Conservation (phyloP, 2,888 invertebrate genomes). For the Leptinotarsa juncta region DNA sequence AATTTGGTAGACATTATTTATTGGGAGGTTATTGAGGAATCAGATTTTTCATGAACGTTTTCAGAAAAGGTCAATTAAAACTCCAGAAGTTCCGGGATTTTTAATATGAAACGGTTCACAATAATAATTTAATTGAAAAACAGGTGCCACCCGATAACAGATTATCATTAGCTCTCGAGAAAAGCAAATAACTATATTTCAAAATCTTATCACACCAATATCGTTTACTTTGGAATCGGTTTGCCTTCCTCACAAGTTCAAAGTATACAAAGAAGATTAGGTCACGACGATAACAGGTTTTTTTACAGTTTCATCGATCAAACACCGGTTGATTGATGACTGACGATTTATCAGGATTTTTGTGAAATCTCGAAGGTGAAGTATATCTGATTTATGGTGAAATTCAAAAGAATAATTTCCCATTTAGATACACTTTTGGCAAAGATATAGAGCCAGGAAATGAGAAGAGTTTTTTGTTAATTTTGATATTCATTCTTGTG, state of each 20-base stretch:
- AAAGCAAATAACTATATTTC: conserved; percentile 41
- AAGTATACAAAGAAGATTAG: conserved; percentile 32
- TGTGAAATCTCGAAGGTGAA: background rate
- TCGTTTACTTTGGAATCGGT: conserved; percentile 39
- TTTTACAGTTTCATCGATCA: conserved; percentile 12
- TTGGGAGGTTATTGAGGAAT: too few relatives aligned
- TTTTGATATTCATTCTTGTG: too few relatives aligned
- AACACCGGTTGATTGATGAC: conserved; percentile 18
- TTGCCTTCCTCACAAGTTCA: conserved; percentile 26
- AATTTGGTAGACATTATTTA: too few relatives aligned
- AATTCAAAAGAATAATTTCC: background rate
- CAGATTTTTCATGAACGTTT: too few relatives aligned
- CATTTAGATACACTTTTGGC: too few relatives aligned
- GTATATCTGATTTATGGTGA: background rate
- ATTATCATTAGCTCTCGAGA: conserved; percentile 47
- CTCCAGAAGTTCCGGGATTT: too few relatives aligned
- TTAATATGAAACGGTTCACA: background rate
- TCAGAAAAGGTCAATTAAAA: too few relatives aligned
- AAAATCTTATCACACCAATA: conserved; percentile 35
- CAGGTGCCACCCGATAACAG: conserved; percentile 42
- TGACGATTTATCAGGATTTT: background rate
- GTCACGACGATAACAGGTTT: conserved; percentile 4
- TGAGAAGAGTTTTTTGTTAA: too few relatives aligned
- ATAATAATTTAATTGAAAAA: conserved; percentile 5
- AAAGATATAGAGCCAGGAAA: too few relatives aligned